Base-by-base conservation (phyloP, 2,797 vertebrate species). In the Phoxinus dragarum region DNA sequence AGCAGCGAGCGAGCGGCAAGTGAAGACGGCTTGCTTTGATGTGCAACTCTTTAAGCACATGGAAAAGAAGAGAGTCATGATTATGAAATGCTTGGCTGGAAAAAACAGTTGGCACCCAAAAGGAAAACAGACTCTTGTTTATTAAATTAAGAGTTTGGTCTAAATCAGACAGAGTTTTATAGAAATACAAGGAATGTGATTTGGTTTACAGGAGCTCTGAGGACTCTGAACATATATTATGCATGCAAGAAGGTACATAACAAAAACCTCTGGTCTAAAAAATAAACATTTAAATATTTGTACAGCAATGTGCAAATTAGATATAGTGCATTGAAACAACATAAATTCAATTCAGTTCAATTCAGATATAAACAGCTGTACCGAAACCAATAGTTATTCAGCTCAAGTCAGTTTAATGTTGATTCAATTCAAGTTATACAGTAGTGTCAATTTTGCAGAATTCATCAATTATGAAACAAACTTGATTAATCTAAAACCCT, bases 21-120 rank as follows among this genome's bases (percentile, higher is more conserved):
- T 56, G 44, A 73, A 49, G 34, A 67, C 7, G 34, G 77, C 78
- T 52, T 72, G 84, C 84, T 85, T 85, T 85, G 84, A 85, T 85
- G 76, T 80, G 77, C 21, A 82, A 68, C 79, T 76, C 82, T 82
- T 66, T 81, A 76, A 88, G 47, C 40, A 40, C 69, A 59, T 17
- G 2, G 11, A 31, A 72, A 27, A 27, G 27, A 27, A 36, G 17
- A 80, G 69, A 80, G 56, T 49, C 36, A 23, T 69, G 54, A 47
- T 61, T 44, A 67, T 76, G 78, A 81, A 81, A 81, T 64, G 64
- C 11, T 80, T 69, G 42, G 36, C n/a, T 74, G 77, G 31, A 85
- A 75, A n/a, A 83, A 77, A 83, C 68, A 52, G 52, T 78, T 68
- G 78, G 40, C 61, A 52, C 4, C 2, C 6, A 49, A 27, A 72